Evolutionary conservation across 2,797 vertebrate genomes (phyloP), one percentile per base, ranked within the genome.

Genomic region (Myiotriccus ornatus): DNA sequence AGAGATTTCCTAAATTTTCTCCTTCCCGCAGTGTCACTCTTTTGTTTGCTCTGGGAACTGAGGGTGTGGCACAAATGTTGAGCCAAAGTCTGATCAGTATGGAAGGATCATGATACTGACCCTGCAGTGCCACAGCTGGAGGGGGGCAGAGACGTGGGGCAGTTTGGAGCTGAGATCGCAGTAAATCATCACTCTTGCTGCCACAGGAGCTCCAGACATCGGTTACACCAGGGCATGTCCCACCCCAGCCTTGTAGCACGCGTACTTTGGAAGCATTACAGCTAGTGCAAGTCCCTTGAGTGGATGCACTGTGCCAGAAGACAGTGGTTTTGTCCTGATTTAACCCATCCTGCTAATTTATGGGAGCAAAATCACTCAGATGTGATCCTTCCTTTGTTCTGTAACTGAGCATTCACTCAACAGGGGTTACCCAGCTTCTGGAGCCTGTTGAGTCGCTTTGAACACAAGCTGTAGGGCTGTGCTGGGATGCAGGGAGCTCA

Each of bases 51-150:
- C 18, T 3, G 4, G 20, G 22, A 13, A 14, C 34, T 30, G 34
- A 16, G 0, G 0, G 4, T 14, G 44, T 3, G 3, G 69, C 60
- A 14, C 49, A n/a, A 17, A 22, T 0, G 5, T 7, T 9, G 34
- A 71, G 25, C 11, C 32, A 27, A 6, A 7, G n/a, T 10, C 17
- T 1, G 1, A 11, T 14, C 1, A 9, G 24, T 25, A 12, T 0
- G 0, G 78, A 32, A 16, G 23, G 14, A 56, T 46, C 21, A 3
- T 1, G 2, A n/a, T 9, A 35, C n/a, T 1, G 15, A 39, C 5
- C 32, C 32, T n/a, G 41, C 44, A 3, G 12, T 3, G 2, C 64
- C 6, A 3, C 57, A 47, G 80, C 53, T 53, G 67, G 39, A 28
- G 57, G 28, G 53, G 56, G 47, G 75, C 28, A 14, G 41, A 1